Evolutionary conservation across 2,888 invertebrate species (phyloP).

Genomic region (Seira ritae): DNA sequence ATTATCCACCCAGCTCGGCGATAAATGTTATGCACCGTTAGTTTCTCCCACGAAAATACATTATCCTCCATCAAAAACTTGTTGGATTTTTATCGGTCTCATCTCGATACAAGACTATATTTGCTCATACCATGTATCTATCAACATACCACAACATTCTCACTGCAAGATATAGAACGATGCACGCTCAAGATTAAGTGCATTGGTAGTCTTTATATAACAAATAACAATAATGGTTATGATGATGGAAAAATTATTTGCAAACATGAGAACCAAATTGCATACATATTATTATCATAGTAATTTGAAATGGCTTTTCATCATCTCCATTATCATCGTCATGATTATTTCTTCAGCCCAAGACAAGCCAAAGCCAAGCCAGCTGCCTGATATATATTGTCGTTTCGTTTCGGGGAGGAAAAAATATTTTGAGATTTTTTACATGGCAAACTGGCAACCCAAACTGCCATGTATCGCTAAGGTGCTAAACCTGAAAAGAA

Average conservation of each 20-base stretch:
- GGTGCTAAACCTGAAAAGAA: no score
- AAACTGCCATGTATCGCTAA: no score
- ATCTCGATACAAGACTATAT: no score
- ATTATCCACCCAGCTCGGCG: slow-evolving; percentile 29
- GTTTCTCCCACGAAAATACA: slow-evolving; percentile 59
- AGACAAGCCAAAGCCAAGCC: background rate
- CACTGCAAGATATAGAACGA: no score
- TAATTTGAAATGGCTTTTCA: slow-evolving; percentile 33
- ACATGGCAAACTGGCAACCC: no score
- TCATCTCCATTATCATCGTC: no score
- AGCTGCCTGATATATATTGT: no score
- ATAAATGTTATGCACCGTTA: slow-evolving; percentile 45
- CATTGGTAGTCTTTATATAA: background rate
- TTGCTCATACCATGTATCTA: no score
- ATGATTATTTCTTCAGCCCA: background rate
- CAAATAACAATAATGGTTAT: slow-evolving; percentile 25
- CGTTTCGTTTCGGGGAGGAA: no score
- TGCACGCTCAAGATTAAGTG: background rate
- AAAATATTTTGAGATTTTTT: no score
- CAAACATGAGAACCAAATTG: slow-evolving; percentile 42
- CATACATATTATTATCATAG: slow-evolving; percentile 31
- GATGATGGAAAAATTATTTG: slow-evolving; percentile 29
- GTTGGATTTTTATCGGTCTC: slow-evolving; percentile 51
- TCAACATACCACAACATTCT: no score
- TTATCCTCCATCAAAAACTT: slow-evolving; percentile 49